Percentiles rank a stretch among this genome's conserved stretches.
Evolutionary conservation across 1,140 invertebrate genomes (phyloP).

Genomic region (Heliothis subflexa): DNA sequence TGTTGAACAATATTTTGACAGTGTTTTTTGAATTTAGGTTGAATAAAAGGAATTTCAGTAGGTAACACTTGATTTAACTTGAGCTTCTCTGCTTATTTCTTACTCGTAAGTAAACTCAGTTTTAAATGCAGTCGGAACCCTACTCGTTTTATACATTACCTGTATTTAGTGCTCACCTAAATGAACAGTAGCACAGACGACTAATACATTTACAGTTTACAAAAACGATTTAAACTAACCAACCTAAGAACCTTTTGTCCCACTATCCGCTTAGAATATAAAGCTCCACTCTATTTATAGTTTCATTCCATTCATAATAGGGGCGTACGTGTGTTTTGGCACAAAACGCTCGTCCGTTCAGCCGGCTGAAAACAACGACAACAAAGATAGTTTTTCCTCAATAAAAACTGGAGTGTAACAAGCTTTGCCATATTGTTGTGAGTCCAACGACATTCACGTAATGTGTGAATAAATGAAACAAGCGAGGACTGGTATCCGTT

Average conservation of each 20-base stretch:
- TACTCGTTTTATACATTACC: too few relatives aligned
- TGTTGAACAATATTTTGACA: neutral
- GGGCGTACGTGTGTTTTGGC: neutral
- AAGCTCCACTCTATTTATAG: neutral
- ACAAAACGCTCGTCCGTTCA: neutral
- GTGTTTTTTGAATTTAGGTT: neutral
- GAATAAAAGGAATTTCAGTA: too few relatives aligned
- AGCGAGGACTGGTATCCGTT: neutral
- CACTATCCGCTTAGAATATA: neutral
- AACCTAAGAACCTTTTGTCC: neutral
- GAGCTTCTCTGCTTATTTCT: too few relatives aligned
- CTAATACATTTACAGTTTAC: neutral
- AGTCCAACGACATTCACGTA: neutral
- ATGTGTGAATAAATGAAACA: slow-evolving; percentile 5
- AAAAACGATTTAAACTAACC: too few relatives aligned
- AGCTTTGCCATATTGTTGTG: neutral
- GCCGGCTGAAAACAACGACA: neutral
- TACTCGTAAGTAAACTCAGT: too few relatives aligned
- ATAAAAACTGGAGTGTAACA: slow-evolving; percentile 20
- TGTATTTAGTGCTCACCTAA: too few relatives aligned
- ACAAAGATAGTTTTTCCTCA: slow-evolving; percentile 13
- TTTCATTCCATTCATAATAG: slow-evolving; percentile 5
- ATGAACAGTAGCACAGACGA: too few relatives aligned
- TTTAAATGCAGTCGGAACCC: too few relatives aligned
- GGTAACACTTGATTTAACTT: too few relatives aligned